These are phyloP conservation scores for Drosophila stalkeri DNA, from an alignment of 2,888 invertebrate genomes.

Conservation along the genomic window DNA sequence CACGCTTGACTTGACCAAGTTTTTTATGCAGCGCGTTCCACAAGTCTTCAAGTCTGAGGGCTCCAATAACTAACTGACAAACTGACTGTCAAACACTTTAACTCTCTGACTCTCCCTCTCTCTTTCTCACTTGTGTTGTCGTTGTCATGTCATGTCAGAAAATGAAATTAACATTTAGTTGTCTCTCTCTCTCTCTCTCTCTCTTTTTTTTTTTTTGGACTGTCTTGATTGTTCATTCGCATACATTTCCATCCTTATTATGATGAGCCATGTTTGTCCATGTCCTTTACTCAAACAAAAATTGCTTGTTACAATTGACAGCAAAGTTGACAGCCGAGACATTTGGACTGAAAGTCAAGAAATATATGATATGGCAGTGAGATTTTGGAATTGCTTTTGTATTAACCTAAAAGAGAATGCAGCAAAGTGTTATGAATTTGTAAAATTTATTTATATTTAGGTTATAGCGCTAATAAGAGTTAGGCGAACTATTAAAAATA, in stretches of 20 bases:
- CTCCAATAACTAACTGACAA: slow-evolving; percentile 22
- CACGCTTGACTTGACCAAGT: slow-evolving; percentile 54
- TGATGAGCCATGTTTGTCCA: slow-evolving; percentile 11
- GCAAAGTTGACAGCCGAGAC: slow-evolving; percentile 47
- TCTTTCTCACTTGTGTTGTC: slow-evolving; percentile 15
- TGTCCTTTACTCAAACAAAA: slow-evolving; percentile 16
- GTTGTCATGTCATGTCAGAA: slow-evolving; percentile 61
- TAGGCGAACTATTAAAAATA: no score
- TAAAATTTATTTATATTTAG: not conserved
- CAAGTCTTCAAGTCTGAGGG: slow-evolving; percentile 7
- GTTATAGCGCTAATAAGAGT: no score
- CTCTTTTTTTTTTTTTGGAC: not conserved
- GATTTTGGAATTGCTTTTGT: not conserved
- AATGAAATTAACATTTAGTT: slow-evolving; percentile 64
- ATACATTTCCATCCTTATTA: slow-evolving; percentile 20
- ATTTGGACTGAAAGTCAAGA: slow-evolving; percentile 17
- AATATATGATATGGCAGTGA: not conserved
- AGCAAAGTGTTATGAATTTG: slow-evolving; percentile 1
- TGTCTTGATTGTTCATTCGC: slow-evolving; percentile 8
- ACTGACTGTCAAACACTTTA: slow-evolving; percentile 8
- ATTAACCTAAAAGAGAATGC: not conserved
- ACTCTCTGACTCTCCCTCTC: not conserved
- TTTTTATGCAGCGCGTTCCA: slow-evolving; percentile 8
- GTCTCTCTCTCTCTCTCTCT: no score
- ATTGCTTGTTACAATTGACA: slow-evolving; percentile 26